A percentile compares a stretch with the other conserved stretches of the same genome.
phyloP scores from a whole-genome alignment of 2,113 vertebrate genomes.

The Cranoglanis bouderius region DNA sequence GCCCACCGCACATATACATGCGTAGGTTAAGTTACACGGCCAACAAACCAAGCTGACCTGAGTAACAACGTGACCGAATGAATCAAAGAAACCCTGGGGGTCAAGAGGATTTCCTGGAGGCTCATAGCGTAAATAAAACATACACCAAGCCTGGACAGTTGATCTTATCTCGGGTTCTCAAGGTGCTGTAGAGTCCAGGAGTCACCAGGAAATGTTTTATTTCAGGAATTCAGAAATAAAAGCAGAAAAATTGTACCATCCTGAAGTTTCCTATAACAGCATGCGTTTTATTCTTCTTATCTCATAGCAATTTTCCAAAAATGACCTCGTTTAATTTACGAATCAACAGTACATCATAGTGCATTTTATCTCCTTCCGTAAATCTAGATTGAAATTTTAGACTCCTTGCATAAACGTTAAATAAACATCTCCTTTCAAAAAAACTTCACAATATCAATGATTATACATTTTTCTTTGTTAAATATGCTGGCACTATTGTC shows the following conservation, averaged over 20 bases:
- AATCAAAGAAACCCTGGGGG: conserved; percentile 30
- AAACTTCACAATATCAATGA: neutral
- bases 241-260: neutral
- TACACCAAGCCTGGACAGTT: neutral
- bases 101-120: conserved; percentile 37
- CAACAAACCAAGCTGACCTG: conserved; percentile 45
- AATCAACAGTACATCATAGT: neutral
- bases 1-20: conserved; percentile 29
- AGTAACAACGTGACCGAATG: conserved; percentile 13
- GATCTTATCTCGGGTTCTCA: neutral
- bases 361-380: neutral
- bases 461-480: neutral
- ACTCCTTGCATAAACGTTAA: neutral
- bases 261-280: neutral
- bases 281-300: neutral
- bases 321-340: neutral
- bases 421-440: neutral
- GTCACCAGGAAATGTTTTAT: neutral
- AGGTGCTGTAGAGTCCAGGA: neutral
- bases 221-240: neutral
- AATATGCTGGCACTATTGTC: neutral
- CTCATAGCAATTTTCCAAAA: neutral
- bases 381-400: too few relatives aligned
- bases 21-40: conserved; percentile 40
- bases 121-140: conserved; percentile 36